Percentiles rank a stretch among this genome's conserved stretches.
Conservation (phyloP, 2,113 vertebrate genomes). For the Heliornis fulica region DNA sequence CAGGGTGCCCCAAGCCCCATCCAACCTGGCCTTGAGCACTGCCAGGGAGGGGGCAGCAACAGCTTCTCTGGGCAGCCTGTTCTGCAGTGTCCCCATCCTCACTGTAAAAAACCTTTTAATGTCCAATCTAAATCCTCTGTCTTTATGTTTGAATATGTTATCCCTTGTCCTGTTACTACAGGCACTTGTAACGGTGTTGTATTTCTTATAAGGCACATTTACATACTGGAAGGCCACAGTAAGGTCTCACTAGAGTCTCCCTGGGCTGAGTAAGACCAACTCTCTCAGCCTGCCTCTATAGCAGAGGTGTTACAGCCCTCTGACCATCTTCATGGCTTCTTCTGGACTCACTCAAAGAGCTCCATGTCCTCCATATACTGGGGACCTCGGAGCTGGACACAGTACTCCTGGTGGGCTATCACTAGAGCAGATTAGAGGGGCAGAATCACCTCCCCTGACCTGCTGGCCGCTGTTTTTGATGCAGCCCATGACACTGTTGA, state of each 20-base stretch:
- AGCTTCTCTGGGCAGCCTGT: not conserved
- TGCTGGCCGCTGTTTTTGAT: rapidly evolving
- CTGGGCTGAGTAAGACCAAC: not conserved
- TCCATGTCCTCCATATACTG: too few species aligned
- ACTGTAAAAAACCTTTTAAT: not conserved
- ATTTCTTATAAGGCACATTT: not conserved
- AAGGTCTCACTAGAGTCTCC: rapidly evolving
- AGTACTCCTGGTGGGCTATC: not conserved
- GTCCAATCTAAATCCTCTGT: not conserved
- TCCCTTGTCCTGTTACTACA: not conserved
- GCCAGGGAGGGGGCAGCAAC: not conserved
- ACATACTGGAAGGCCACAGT: rapidly evolving
- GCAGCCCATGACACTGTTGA: rapidly evolving
- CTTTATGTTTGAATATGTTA: not conserved
- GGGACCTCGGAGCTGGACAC: not conserved
- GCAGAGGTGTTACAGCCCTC: not conserved
- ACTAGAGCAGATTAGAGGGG: not conserved
- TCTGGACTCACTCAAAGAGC: too few species aligned
- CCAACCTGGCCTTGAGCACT: not conserved
- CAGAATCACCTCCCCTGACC: rapidly evolving
- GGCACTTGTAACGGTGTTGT: not conserved
- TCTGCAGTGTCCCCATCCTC: not conserved
- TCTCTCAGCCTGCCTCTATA: not conserved
- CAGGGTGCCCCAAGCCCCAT: not conserved
- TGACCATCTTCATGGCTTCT: not conserved